Conservation (phyloP, 2,888 invertebrate species). For the Schrankia costaestrigalis region DNA sequence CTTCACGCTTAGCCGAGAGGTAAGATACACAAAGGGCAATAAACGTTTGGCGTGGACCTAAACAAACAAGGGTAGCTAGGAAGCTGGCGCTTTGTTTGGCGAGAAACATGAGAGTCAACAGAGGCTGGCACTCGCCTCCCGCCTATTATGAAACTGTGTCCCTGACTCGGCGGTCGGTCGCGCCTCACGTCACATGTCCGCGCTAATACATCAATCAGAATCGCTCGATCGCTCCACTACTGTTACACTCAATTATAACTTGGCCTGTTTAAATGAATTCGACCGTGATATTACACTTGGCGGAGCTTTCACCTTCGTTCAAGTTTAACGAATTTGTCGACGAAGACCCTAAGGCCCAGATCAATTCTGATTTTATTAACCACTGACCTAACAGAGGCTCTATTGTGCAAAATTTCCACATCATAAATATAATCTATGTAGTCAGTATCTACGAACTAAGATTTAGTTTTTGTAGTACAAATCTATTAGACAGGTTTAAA, state of each 20-base stretch:
- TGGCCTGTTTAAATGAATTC: conserved; percentile 16
- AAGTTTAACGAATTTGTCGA: too few relatives aligned
- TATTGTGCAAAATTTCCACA: too few relatives aligned
- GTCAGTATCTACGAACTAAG: too few relatives aligned
- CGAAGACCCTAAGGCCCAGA: too few relatives aligned
- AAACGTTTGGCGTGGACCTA: conserved; percentile 77
- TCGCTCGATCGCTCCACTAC: conserved; percentile 19
- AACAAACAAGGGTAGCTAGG: conserved; percentile 80
- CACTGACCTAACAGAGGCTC: too few relatives aligned
- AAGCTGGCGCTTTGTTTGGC: conserved; percentile 76
- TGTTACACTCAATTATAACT: conserved; percentile 21
- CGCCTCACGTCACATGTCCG: conserved; percentile 33
- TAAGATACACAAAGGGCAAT: conserved; percentile 77
- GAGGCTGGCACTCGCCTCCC: conserved; percentile 39
- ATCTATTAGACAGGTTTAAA: too few relatives aligned
- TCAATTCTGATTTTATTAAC: too few relatives aligned
- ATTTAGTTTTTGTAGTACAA: too few relatives aligned
- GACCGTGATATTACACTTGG: conserved; percentile 18
- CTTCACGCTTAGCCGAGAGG: conserved; percentile 74
- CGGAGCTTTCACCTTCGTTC: conserved; percentile 11
- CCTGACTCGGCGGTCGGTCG: conserved; percentile 15
- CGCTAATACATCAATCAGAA: conserved; percentile 58
- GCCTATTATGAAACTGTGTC: conserved; percentile 39
- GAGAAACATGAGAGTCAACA: conserved; percentile 77
- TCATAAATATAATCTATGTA: too few relatives aligned